Conservation (phyloP, 2,888 invertebrate species). For the Idaea dimidiata region DNA sequence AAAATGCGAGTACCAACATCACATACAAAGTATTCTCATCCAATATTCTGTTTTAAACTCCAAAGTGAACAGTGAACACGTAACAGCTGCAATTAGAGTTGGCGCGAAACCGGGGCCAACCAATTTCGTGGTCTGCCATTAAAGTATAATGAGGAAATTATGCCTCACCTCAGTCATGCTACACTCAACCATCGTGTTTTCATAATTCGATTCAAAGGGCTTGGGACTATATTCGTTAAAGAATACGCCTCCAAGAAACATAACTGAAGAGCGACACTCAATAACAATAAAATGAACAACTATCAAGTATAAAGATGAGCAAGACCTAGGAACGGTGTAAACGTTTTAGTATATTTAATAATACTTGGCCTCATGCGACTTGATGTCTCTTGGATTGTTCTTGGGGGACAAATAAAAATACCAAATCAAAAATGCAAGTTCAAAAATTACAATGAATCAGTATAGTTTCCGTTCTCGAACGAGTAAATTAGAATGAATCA, state of each 20-base stretch:
- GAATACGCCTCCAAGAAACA: neutral
- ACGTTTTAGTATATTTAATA: no score
- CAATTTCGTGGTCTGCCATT: conserved; percentile 59
- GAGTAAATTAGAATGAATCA: no score
- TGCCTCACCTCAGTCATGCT: conserved; percentile 41
- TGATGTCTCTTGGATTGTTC: no score
- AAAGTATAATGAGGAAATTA: conserved; percentile 63
- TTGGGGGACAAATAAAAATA: no score
- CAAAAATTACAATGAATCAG: no score
- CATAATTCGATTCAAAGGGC: conserved; percentile 49
- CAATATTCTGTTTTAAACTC: conserved; percentile 11
- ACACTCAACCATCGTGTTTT: conserved; percentile 54
- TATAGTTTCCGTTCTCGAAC: no score
- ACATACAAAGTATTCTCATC: neutral
- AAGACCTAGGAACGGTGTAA: neutral
- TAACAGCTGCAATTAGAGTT: conserved; percentile 44
- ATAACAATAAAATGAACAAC: neutral
- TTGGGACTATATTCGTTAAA: conserved; percentile 5
- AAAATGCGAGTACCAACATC: neutral
- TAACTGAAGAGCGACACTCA: neutral
- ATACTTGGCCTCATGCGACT: no score
- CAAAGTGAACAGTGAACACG: conserved; percentile 35
- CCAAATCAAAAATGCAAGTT: no score
- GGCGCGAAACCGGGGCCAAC: conserved; percentile 54
- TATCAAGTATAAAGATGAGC: neutral